Evolutionary conservation across 2,113 vertebrate genomes (phyloP).

Genomic region (Aepyceros melampus): DNA sequence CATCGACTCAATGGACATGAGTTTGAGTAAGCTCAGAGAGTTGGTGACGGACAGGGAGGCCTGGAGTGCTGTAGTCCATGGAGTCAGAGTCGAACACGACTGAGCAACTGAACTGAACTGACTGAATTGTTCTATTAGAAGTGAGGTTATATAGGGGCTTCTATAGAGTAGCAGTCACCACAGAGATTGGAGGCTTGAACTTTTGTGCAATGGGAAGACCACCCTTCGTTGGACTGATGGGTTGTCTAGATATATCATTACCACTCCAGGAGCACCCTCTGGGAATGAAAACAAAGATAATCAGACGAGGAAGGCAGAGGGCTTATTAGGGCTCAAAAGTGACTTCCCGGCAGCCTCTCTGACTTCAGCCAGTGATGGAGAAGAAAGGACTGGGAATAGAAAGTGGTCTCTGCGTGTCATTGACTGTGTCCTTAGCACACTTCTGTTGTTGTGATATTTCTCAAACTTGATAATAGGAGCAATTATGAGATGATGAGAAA

Average conservation of each 20-base stretch:
- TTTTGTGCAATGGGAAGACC: neutral
- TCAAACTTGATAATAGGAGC: constrained; percentile 60
- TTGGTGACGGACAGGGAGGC: neutral
- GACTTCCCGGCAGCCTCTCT: neutral
- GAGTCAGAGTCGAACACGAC: neutral
- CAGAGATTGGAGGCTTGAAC: neutral
- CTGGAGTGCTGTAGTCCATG: neutral
- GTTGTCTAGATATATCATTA: neutral
- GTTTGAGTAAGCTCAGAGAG: neutral
- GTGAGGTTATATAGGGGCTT: neutral
- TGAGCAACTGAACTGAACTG: neutral
- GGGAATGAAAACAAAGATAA: neutral
- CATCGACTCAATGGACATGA: neutral
- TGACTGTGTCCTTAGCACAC: constrained; percentile 55
- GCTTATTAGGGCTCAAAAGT: neutral
- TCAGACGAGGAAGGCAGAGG: neutral
- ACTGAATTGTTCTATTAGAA: neutral
- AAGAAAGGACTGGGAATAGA: neutral
- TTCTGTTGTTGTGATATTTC: constrained; percentile 53
- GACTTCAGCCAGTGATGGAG: neutral
- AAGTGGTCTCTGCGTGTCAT: constrained; percentile 8
- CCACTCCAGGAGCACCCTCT: neutral
- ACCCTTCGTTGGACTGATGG: neutral
- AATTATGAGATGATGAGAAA: constrained; percentile 65
- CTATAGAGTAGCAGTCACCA: neutral